phyloP scores from a whole-genome alignment of 2,797 vertebrate species.

The Molossus molossus region DNA sequence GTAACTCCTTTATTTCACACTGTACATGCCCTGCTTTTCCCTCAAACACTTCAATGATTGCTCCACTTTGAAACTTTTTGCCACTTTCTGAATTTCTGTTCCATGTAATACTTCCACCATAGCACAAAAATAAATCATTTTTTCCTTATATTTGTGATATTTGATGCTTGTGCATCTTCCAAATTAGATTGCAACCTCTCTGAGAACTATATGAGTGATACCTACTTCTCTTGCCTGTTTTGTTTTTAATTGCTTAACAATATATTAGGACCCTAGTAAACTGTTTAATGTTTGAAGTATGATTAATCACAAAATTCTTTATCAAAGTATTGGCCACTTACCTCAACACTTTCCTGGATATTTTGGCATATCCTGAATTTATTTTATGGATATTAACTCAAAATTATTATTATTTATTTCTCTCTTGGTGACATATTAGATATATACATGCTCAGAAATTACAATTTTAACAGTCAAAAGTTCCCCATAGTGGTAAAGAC shows the following conservation, averaged over 20 bases:
- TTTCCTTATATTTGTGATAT: background rate
- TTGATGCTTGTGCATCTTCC: background rate
- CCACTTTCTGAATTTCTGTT: background rate
- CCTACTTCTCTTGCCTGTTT: background rate
- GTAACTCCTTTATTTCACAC: background rate
- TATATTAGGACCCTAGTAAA: background rate
- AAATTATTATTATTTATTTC: background rate
- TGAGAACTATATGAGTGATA: background rate
- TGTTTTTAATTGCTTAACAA: background rate
- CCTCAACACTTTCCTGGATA: background rate
- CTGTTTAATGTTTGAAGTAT: background rate
- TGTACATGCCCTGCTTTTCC: background rate
- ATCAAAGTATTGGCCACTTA: background rate
- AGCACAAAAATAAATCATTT: background rate
- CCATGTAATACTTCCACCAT: background rate
- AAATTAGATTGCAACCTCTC: background rate
- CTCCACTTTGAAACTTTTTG: background rate
- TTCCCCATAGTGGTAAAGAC: background rate
- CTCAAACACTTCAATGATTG: background rate
- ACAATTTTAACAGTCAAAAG: background rate
- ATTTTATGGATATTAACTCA: conserved; percentile 4
- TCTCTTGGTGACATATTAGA: background rate
- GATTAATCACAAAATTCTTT: background rate
- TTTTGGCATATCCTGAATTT: background rate
- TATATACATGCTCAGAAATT: background rate